Percentiles rank a stretch among this genome's conserved stretches.
These are phyloP conservation scores for Sitta carolinensis DNA, from an alignment of 2,797 vertebrate species.

Conservation along the genomic window DNA sequence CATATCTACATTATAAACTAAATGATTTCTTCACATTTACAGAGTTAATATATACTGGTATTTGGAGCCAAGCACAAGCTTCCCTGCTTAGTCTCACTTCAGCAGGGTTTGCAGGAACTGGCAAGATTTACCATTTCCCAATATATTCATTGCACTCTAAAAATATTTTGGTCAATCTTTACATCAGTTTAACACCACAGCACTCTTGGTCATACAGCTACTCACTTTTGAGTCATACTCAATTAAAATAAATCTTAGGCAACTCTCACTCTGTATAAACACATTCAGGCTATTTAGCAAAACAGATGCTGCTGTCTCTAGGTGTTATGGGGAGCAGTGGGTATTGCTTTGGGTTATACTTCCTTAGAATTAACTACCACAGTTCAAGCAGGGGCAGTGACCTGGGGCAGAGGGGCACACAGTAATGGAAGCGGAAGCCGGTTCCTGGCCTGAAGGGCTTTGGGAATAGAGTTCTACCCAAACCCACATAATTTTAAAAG, in stretches of 20 bases:
- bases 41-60: background rate
- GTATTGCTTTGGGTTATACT: background rate
- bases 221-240: background rate
- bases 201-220: background rate
- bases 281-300: background rate
- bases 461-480: background rate
- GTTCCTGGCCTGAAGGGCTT: background rate
- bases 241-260: constrained; percentile 19
- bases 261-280: constrained; percentile 4
- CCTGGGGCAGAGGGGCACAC: background rate
- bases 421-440: background rate
- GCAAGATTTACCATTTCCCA: background rate
- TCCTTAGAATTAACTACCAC: background rate
- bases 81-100: background rate
- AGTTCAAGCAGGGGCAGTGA: background rate
- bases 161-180: background rate
- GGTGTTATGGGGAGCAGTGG: background rate
- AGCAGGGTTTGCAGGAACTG: background rate
- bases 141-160: background rate
- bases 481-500: background rate
- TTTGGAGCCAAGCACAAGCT: background rate
- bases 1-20: background rate
- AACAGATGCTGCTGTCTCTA: background rate
- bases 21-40: background rate
- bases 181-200: background rate